Conservation (phyloP, 2,113 vertebrate genomes). For the Malurus melanocephalus region DNA sequence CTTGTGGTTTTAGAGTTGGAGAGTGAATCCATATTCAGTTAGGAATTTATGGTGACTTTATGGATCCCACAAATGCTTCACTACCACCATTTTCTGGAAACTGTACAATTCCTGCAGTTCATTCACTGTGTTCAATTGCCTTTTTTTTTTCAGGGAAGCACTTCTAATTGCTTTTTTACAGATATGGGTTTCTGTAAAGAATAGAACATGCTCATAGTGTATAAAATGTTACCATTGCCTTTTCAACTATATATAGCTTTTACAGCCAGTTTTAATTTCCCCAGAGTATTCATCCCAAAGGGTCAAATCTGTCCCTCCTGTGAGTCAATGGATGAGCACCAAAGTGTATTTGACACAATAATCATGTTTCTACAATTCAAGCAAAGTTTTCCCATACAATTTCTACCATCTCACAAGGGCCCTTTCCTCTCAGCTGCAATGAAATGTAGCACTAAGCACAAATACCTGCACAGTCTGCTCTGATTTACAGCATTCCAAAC, state of each 20-base stretch:
- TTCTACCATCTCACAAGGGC: not conserved
- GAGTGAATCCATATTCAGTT: slow-evolving; percentile 65
- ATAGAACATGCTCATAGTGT: not conserved
- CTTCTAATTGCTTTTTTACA: slow-evolving; percentile 59
- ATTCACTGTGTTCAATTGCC: slow-evolving; percentile 48
- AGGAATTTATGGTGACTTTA: slow-evolving; percentile 68
- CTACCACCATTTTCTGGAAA: slow-evolving; percentile 63
- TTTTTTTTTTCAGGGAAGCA: slow-evolving; percentile 36
- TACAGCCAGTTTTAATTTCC: slow-evolving; percentile 46
- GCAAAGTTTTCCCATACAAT: not conserved
- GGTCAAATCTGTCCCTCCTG: not conserved
- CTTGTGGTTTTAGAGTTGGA: slow-evolving; percentile 59
- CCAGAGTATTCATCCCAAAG: slow-evolving; percentile 7
- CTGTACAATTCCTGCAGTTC: slow-evolving; percentile 57
- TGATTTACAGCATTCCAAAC: slow-evolving; percentile 26
- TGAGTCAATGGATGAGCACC: not conserved
- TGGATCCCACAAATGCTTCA: slow-evolving; percentile 64
- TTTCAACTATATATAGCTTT: slow-evolving; percentile 43
- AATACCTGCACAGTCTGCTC: not conserved
- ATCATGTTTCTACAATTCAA: not conserved
- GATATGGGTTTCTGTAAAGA: slow-evolving; percentile 52
- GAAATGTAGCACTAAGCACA: not conserved
- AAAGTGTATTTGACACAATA: not conserved
- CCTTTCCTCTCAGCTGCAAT: not conserved
- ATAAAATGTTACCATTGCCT: slow-evolving; percentile 25